A percentile compares a stretch with the other conserved stretches of the same genome.
Evolutionary conservation across 2,797 vertebrate genomes (phyloP).

Genomic region (Aldrovandia affinis): DNA sequence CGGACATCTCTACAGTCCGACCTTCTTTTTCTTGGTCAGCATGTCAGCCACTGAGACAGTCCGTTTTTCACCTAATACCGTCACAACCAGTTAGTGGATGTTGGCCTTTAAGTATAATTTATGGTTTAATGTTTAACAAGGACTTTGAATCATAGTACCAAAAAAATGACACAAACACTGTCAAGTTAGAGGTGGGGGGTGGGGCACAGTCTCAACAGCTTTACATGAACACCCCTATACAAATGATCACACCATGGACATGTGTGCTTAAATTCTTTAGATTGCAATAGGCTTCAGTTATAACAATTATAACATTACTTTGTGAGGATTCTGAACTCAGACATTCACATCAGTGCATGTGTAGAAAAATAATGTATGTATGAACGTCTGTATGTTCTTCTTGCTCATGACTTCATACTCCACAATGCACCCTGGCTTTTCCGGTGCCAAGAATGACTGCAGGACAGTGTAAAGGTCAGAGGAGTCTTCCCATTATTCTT

Average conservation of each 20-base stretch:
- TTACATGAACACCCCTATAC: background rate
- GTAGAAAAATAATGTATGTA: conserved; percentile 68
- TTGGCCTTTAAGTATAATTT: background rate
- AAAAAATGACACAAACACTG: background rate
- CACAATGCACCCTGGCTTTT: conserved; percentile 74
- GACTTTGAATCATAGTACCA: background rate
- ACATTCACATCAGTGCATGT: too few relatives aligned
- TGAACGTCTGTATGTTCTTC: conserved; percentile 75
- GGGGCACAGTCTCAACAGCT: background rate
- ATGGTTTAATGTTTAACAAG: background rate
- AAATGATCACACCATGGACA: background rate
- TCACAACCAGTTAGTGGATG: background rate
- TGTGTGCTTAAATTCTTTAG: background rate
- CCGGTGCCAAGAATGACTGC: conserved; percentile 60
- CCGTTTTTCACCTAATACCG: conserved; percentile 63
- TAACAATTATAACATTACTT: background rate
- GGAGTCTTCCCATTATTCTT: conserved; percentile 72
- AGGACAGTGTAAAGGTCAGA: conserved; percentile 69
- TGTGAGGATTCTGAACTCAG: background rate
- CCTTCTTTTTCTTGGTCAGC: conserved; percentile 60
- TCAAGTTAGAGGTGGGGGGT: background rate
- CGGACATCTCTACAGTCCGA: background rate
- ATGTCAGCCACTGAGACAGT: conserved; percentile 56
- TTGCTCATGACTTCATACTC: conserved; percentile 68
- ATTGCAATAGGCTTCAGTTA: background rate